Evolutionary conservation across 23 tunicate genomes (phyloP).

Genomic region (Halocynthia aurantium): DNA sequence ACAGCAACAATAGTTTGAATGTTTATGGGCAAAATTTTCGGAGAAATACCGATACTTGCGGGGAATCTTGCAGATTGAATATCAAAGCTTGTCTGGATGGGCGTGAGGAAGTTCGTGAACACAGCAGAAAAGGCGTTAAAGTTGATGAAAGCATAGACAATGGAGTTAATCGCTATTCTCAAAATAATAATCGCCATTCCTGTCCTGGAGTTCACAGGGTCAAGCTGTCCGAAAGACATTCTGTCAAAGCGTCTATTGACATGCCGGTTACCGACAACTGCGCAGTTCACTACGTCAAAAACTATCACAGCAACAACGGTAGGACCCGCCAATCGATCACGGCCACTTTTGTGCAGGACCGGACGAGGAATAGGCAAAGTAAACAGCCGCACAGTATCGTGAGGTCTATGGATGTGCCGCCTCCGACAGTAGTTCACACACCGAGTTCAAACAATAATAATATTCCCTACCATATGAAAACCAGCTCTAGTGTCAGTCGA

Average conservation of each 20-base stretch:
- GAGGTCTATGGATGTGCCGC: slow-evolving; percentile 9
- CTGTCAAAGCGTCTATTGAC: not conserved
- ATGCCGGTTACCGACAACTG: slow-evolving; percentile 12
- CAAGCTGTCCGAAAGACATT: not conserved
- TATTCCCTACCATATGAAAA: too few species aligned
- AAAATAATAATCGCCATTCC: too few species aligned
- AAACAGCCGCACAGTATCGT: slow-evolving; percentile 18
- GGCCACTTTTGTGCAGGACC: slow-evolving; percentile 19
- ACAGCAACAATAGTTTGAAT: too few species aligned
- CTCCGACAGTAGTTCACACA: slow-evolving; percentile 5
- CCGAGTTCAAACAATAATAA: too few species aligned
- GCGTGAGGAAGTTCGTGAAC: too few species aligned
- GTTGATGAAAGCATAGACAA: too few species aligned
- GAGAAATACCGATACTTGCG: too few species aligned
- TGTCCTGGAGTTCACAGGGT: not conserved
- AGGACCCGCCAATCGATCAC: slow-evolving; percentile 15
- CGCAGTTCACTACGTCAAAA: slow-evolving; percentile 13
- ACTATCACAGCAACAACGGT: slow-evolving; percentile 7
- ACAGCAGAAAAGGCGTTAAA: too few species aligned
- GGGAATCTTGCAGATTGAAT: too few species aligned
- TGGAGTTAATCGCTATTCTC: too few species aligned
- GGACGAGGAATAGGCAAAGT: not conserved
- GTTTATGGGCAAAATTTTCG: too few species aligned
- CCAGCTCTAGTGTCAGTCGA: not conserved
- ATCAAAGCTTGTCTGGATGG: too few species aligned